Base-by-base conservation (phyloP, 2,113 vertebrate species). In the Donacobius atricapilla region DNA sequence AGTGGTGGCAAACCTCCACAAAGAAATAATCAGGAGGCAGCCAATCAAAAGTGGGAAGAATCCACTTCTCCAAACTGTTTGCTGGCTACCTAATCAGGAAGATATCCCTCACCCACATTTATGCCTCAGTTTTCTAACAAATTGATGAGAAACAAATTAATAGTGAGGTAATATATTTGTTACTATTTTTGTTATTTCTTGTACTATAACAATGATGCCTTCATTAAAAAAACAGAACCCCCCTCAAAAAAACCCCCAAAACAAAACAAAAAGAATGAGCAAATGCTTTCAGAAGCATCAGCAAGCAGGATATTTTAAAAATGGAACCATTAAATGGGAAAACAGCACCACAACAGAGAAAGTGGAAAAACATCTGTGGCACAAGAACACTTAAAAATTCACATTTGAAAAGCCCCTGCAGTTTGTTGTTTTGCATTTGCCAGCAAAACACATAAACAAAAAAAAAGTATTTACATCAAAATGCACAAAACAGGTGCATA, bases 401-500 rank as follows among this genome's bases (percentile, higher is more conserved):
- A 73, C 18, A 45, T 89, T 57, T 61, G 30, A 76, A 94, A 93
- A 72, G 51, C 44, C n/a, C 63, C 91, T 80, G 70, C 58, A 48
- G 48, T 56, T 85, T 66, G 33, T 45, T 63, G 33, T 54, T 87
- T 75, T 70, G 16, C n/a, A 72, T 91, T 82, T 90, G 65, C 50
- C 71, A 90, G 56, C 48, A 91, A 85, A 89, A 87, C 50, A 87
- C 63, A 88, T 70, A n/a, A 87, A 79, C 7, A 84, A 65, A 77
- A 63, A 37, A 31, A 15, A 87, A 48, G 50, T 77, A 72, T 78
- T 90, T 90, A 91, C 80, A 91, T 76, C 64, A 87, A 93, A 85
- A 88, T 88, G 63, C 73, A 45, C 9, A 48, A 19, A 95, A 95
- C 94, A 97, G 91, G 96, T 98, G 95, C 54, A 68, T 79, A 86